Evolutionary conservation across 1,140 invertebrate genomes (phyloP).

Genomic region (Drosophila trapezifrons): DNA sequence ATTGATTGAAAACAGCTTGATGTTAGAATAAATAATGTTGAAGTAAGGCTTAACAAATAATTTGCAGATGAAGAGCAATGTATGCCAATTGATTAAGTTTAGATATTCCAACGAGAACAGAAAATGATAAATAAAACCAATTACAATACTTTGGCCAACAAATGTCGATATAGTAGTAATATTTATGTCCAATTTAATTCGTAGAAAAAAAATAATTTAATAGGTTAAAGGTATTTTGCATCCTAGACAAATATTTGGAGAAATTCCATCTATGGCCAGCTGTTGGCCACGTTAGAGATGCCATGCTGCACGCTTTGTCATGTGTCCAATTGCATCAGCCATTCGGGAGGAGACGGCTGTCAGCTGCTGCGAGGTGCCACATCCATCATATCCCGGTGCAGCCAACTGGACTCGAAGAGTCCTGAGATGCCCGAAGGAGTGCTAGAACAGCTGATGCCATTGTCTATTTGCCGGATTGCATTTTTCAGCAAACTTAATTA

Average conservation of each 20-base stretch:
- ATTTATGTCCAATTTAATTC: no score
- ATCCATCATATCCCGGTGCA: slow-evolving; percentile 56
- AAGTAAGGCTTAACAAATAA: neutral
- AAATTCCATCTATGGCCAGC: neutral
- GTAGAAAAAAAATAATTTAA: neutral
- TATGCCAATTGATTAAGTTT: neutral
- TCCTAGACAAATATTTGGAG: neutral
- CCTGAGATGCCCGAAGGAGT: neutral
- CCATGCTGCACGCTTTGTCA: slow-evolving; percentile 27
- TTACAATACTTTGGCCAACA: neutral
- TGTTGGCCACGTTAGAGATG: slow-evolving; percentile 14
- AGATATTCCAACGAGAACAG: neutral
- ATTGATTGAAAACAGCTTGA: slow-evolving; percentile 12
- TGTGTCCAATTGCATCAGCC: slow-evolving; percentile 35
- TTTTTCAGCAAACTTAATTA: slow-evolving; percentile 70
- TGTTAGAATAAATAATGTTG: neutral
- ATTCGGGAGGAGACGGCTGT: slow-evolving; percentile 30
- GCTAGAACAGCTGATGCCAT: slow-evolving; percentile 18
- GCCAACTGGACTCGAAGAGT: slow-evolving; percentile 20
- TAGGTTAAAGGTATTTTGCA: neutral
- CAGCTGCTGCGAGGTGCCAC: slow-evolving; percentile 41
- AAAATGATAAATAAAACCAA: neutral
- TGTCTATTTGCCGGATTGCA: slow-evolving; percentile 43
- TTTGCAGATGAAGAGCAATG: slow-evolving; percentile 16
- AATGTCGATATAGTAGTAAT: neutral